Conservation (phyloP, 2,797 vertebrate species). For the Champsocephalus esox region DNA sequence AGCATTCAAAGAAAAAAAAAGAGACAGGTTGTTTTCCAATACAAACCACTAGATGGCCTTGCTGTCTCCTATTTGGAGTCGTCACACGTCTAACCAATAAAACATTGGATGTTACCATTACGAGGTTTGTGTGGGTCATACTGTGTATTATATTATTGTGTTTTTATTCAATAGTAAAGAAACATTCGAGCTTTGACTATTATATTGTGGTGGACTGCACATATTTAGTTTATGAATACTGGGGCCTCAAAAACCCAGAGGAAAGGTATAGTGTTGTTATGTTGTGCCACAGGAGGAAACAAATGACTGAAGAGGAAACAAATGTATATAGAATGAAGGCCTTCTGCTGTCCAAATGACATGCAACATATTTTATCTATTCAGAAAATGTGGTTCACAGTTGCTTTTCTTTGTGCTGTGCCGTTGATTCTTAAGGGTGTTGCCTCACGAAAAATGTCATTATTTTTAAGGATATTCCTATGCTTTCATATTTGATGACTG, state of each 20-base stretch:
- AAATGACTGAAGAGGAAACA: background rate
- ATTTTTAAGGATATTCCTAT: no score
- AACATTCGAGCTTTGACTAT: no score
- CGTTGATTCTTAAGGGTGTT: no score
- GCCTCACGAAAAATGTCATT: no score
- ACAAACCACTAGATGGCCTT: constrained; percentile 39
- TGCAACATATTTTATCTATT: background rate
- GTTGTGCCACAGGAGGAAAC: background rate
- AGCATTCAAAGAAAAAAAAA: no score
- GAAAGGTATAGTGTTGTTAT: background rate
- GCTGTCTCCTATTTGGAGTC: constrained; percentile 25
- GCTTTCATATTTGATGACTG: no score
- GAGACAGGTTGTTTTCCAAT: no score
- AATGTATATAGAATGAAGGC: no score
- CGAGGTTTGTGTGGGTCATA: background rate
- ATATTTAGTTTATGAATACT: background rate
- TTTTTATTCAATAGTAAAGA: no score
- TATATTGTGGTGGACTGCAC: no score
- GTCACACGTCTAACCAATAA: background rate
- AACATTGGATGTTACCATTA: background rate
- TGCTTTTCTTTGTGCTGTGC: no score
- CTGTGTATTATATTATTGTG: background rate
- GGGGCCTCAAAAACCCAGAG: background rate
- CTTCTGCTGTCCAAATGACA: background rate
- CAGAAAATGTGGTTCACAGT: background rate